Percentiles rank a stretch among this genome's conserved stretches.
These are phyloP conservation scores for Poeciliopsis paucimaculata DNA, from an alignment of 2,797 vertebrate species.

Conservation along the genomic window DNA sequence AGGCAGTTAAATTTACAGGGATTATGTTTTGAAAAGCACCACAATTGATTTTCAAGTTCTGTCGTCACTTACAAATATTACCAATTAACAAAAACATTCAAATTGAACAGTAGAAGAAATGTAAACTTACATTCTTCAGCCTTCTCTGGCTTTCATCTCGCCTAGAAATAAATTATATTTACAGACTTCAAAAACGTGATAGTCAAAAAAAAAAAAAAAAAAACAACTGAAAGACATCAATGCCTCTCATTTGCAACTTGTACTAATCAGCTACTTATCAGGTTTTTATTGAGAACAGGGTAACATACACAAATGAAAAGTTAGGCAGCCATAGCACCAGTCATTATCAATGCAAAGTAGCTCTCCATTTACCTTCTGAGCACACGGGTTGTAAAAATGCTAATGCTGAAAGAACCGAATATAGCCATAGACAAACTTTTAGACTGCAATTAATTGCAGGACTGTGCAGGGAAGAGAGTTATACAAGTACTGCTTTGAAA, in stretches of 20 bases:
- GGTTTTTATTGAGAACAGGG: slow-evolving; percentile 17
- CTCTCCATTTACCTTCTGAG: slow-evolving; percentile 21
- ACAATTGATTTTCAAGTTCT: background rate
- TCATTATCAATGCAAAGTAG: slow-evolving; percentile 63
- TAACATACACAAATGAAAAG: slow-evolving; percentile 19
- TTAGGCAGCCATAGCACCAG: slow-evolving; percentile 24
- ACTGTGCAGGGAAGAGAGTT: background rate
- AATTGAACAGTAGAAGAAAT: background rate
- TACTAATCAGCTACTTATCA: slow-evolving; percentile 47
- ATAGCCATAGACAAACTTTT: background rate
- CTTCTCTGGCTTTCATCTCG: slow-evolving; percentile 85
- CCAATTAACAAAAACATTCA: background rate
- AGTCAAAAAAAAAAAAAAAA: background rate
- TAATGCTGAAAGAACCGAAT: background rate
- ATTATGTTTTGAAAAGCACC: background rate
- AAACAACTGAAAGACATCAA: slow-evolving; percentile 7
- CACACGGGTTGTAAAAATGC: background rate
- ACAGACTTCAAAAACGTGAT: background rate
- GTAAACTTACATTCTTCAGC: slow-evolving; percentile 82
- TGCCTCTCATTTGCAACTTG: slow-evolving; percentile 54
- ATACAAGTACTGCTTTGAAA: background rate
- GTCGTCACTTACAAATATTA: background rate
- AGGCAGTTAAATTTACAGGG: background rate
- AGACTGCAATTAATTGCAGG: background rate
- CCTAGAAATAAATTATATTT: slow-evolving; percentile 63